Percentiles rank a stretch among this genome's conserved stretches.
phyloP scores from a whole-genome alignment of 1,140 invertebrate genomes.

The Drosophila azteca region DNA sequence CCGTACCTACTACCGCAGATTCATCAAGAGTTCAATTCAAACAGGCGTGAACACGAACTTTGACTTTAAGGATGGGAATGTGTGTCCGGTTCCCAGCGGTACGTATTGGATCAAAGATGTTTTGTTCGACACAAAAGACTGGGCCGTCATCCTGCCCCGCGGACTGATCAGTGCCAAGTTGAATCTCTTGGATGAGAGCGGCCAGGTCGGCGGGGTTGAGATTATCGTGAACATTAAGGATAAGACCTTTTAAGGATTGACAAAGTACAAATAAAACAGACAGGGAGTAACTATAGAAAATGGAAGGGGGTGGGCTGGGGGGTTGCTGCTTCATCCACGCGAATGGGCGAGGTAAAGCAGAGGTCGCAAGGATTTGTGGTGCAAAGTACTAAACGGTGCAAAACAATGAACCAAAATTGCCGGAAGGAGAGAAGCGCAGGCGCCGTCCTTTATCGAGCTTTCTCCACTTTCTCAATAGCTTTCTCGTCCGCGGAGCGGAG shows the following conservation, averaged over 20 bases:
- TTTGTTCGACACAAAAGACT: slow-evolving; percentile 23
- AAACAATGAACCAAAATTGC: slow-evolving; percentile 62
- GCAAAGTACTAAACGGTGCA: slow-evolving; percentile 43
- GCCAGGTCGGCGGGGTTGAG: slow-evolving; percentile 11
- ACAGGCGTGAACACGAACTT: slow-evolving; percentile 32
- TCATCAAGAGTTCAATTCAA: slow-evolving; percentile 19
- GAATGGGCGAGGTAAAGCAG: slow-evolving; percentile 45
- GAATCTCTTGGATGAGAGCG: background rate
- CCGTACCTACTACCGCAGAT: slow-evolving; percentile 25
- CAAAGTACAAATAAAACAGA: background rate
- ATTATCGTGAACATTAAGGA: slow-evolving; percentile 16
- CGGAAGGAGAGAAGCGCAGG: slow-evolving; percentile 59
- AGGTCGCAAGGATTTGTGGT: slow-evolving; percentile 34
- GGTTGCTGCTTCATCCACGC: slow-evolving; percentile 36
- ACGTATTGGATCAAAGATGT: slow-evolving; percentile 40
- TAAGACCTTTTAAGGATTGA: background rate
- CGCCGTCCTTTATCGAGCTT: slow-evolving; percentile 44
- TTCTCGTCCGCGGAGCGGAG: slow-evolving; percentile 15
- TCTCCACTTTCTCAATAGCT: slow-evolving; percentile 41
- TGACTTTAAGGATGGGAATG: slow-evolving; percentile 17
- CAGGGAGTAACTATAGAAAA: too few relatives aligned
- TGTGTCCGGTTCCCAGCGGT: slow-evolving; percentile 31
- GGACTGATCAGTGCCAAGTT: slow-evolving; percentile 30
- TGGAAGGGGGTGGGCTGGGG: background rate
- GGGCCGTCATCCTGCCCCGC: slow-evolving; percentile 26